Evolutionary conservation across 2,113 vertebrate genomes (phyloP).

Genomic region (Ptilonorhynchus violaceus): DNA sequence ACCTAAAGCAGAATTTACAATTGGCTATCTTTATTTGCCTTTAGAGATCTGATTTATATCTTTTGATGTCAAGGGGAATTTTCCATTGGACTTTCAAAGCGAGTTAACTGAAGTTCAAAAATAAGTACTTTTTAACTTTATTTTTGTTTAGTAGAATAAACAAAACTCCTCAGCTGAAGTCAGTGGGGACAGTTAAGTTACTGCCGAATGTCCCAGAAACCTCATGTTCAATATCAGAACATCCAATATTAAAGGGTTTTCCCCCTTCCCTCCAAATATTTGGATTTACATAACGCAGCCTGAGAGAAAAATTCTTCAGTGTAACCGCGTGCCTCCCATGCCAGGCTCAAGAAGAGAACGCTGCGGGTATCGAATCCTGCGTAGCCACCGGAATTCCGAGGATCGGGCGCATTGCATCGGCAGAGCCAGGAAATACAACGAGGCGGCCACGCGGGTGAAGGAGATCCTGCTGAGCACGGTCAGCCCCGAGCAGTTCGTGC

Average conservation of each 20-base stretch:
- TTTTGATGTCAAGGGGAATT: not conserved
- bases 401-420: slow-evolving; percentile 57
- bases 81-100: not conserved
- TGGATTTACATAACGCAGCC: not conserved
- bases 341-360: slow-evolving; percentile 89
- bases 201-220: not conserved
- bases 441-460: not conserved
- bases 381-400: slow-evolving; percentile 76
- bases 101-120: not conserved
- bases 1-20: not conserved
- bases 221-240: not conserved
- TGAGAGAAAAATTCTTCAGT: not conserved
- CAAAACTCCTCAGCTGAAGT: not conserved
- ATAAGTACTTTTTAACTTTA: not conserved
- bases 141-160: not conserved
- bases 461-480: slow-evolving; percentile 63
- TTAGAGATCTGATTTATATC: not conserved
- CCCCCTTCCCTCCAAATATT: not conserved
- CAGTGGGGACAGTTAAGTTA: not conserved
- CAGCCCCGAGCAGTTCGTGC: slow-evolving; percentile 89
- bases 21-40: not conserved
- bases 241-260: not conserved
- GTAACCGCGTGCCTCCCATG: rapidly evolving
- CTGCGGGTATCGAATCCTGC: slow-evolving; percentile 82
- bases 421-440: slow-evolving; percentile 39